phyloP scores from a whole-genome alignment of 2,888 invertebrate genomes.

The Emesis castigata region DNA sequence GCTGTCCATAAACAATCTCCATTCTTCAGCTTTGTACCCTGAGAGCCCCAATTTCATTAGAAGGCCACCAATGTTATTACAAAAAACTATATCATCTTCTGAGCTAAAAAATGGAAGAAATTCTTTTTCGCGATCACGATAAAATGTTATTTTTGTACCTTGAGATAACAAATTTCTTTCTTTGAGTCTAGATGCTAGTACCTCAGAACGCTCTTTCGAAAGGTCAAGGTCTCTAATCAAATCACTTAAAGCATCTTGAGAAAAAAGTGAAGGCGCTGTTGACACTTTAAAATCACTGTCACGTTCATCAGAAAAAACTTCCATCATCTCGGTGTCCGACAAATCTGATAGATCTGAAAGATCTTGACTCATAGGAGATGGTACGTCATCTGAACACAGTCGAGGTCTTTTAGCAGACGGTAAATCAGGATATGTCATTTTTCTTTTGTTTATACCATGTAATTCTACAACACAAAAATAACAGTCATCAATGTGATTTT shows the following conservation, averaged over 20 bases:
- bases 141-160: conserved; percentile 9
- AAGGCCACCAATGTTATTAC: conserved; percentile 23
- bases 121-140: conserved; percentile 23
- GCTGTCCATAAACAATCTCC: conserved; percentile 30
- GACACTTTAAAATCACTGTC: too few relatives aligned
- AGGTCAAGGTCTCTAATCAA: conserved; percentile 21
- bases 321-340: conserved; percentile 1
- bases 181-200: conserved; percentile 24
- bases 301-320: conserved; percentile 7
- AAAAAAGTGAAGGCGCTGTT: too few relatives aligned
- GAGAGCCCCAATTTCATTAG: background rate
- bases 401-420: conserved; percentile 8
- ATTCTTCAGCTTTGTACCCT: conserved; percentile 16
- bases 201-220: background rate
- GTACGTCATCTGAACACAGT: conserved; percentile 14
- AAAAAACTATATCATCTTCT: conserved; percentile 21
- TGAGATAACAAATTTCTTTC: conserved; percentile 21
- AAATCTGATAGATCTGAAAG: conserved; percentile 20
- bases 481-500: too few relatives aligned
- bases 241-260: conserved; percentile 28
- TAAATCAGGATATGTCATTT: conserved; percentile 17
- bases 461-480: background rate
- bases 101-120: too few relatives aligned
- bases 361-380: conserved; percentile 22
- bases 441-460: conserved; percentile 23